Conservation (phyloP, 2,888 invertebrate species). For the Apotomis turbidana region DNA sequence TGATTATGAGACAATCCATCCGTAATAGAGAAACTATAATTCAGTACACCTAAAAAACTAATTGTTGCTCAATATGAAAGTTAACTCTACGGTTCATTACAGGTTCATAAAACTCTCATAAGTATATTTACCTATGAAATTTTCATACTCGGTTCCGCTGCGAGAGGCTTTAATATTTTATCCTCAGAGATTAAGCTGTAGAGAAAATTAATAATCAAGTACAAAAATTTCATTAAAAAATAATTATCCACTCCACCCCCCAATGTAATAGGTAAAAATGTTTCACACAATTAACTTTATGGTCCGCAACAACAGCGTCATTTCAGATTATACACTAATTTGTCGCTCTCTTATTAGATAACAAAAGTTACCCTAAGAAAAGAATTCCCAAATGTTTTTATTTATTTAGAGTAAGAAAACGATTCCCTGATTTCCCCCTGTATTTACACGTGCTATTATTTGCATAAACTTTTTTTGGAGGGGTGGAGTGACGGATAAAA, state of each 20-base stretch:
- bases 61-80: no score
- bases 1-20: no score
- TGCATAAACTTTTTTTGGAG: conserved; percentile 76
- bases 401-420: conserved; percentile 44
- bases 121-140: no score
- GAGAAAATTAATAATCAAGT: background rate
- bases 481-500: conserved; percentile 75
- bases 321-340: conserved; percentile 48
- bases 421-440: conserved; percentile 66
- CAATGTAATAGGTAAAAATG: conserved; percentile 10
- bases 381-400: conserved; percentile 42
- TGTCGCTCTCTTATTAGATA: conserved; percentile 49
- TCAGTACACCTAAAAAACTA: no score
- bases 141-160: background rate
- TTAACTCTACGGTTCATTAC: no score
- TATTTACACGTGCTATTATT: conserved; percentile 82
- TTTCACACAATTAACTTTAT: conserved; percentile 43
- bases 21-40: no score
- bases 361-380: conserved; percentile 39
- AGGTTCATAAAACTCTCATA: no score
- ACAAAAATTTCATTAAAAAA: conserved; percentile 5
- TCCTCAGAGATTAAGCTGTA: background rate
- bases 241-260: conserved; percentile 13
- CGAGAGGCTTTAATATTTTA: background rate
- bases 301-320: conserved; percentile 41